Conservation (phyloP, 2,888 invertebrate species). For the Eristalis tenax region DNA sequence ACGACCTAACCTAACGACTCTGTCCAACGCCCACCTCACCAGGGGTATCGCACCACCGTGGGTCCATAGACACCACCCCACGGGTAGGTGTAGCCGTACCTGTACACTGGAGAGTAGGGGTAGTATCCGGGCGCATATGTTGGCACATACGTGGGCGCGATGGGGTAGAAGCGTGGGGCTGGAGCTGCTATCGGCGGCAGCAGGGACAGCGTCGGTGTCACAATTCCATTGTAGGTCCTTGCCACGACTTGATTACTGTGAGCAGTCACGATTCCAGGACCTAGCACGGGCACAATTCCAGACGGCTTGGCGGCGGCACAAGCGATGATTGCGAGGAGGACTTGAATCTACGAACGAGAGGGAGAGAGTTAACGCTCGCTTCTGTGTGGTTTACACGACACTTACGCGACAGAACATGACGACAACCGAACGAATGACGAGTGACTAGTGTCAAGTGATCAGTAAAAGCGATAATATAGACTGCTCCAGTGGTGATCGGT, state of each 20-base stretch:
- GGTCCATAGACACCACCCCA: slow-evolving; percentile 62
- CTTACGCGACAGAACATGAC: slow-evolving; percentile 57
- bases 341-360: slow-evolving; percentile 28
- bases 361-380: background rate
- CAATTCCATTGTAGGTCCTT: slow-evolving; percentile 61
- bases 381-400: background rate
- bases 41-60: slow-evolving; percentile 55
- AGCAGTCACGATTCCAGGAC: slow-evolving; percentile 60
- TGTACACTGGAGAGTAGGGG: slow-evolving; percentile 55
- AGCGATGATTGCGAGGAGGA: slow-evolving; percentile 59
- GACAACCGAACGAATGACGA: slow-evolving; percentile 8
- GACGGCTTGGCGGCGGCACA: slow-evolving; percentile 65
- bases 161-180: slow-evolving; percentile 51
- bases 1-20: slow-evolving; percentile 49
- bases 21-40: slow-evolving; percentile 24
- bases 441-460: background rate
- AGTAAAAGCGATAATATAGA: slow-evolving; percentile 52
- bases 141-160: slow-evolving; percentile 48
- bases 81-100: slow-evolving; percentile 60
- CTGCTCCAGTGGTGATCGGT: slow-evolving; percentile 38
- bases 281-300: slow-evolving; percentile 63
- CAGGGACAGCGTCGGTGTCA: slow-evolving; percentile 48
- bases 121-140: slow-evolving; percentile 53
- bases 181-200: slow-evolving; percentile 49
- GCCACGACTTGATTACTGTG: slow-evolving; percentile 63